These are phyloP conservation scores for Onthophagus taurus DNA, from an alignment of 1,140 invertebrate genomes.

Conservation along the genomic window DNA sequence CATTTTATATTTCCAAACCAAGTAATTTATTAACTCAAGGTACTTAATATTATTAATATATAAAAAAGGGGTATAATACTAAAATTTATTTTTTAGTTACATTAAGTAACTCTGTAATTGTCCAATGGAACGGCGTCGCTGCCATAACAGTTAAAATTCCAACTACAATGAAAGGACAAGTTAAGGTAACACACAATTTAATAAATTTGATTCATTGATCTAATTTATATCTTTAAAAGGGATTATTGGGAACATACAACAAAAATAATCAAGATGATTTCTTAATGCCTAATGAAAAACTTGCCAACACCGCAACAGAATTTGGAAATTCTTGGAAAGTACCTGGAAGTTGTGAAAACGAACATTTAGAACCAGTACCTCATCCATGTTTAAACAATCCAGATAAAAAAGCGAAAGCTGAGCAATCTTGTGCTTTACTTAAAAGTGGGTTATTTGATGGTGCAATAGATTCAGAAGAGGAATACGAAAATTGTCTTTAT, in stretches of 20 bases:
- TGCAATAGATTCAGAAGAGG: background rate
- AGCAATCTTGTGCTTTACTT: background rate
- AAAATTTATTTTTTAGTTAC: background rate
- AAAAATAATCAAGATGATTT: background rate
- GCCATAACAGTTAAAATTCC: background rate
- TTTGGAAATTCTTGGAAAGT: conserved; percentile 2
- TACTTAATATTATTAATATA: background rate
- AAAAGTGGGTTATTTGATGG: background rate
- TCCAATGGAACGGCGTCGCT: background rate
- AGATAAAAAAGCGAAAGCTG: background rate
- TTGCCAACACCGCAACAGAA: background rate
- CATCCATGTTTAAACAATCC: background rate
- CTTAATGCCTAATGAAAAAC: background rate
- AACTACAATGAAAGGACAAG: background rate
- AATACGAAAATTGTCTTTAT: background rate
- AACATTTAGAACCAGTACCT: too few species aligned
- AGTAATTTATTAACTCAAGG: background rate
- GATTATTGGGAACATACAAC: background rate
- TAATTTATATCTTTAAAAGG: background rate
- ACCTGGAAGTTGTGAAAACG: background rate
- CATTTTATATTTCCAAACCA: background rate
- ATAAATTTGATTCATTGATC: background rate
- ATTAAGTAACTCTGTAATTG: background rate
- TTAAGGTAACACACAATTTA: background rate
- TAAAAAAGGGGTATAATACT: too few species aligned